Conservation (phyloP, 2,797 vertebrate species). For the Sebastiscus tertius region DNA sequence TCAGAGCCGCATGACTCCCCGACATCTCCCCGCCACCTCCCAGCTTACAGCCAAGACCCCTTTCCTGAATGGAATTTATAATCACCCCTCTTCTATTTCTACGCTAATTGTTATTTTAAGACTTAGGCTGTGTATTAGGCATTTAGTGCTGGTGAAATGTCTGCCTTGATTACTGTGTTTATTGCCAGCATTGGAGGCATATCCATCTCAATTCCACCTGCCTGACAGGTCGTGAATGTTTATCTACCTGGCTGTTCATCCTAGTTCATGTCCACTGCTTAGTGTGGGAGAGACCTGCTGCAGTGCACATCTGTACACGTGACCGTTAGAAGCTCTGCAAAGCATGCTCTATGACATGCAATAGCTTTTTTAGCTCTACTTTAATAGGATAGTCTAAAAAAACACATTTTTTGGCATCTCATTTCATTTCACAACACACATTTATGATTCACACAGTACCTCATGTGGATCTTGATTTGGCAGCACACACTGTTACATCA, state of each 20-base stretch:
- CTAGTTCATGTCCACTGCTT: background rate
- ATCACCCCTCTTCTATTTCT: constrained; percentile 89
- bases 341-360: background rate
- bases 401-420: background rate
- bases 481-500: background rate
- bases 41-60: constrained; percentile 74
- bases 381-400: background rate
- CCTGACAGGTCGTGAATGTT: constrained; percentile 30
- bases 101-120: constrained; percentile 91
- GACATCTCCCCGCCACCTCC: constrained; percentile 63
- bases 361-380: background rate
- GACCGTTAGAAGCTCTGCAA: constrained; percentile 1
- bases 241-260: constrained; percentile 20
- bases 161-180: constrained; percentile 77
- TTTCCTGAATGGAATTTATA: constrained; percentile 95
- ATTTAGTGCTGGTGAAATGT: constrained; percentile 65
- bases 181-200: constrained; percentile 31
- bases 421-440: background rate
- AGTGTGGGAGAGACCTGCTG: background rate
- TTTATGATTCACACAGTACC: background rate
- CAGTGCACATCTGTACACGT: background rate
- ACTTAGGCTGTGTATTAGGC: constrained; percentile 56
- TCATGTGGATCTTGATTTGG: background rate
- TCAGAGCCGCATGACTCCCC: constrained; percentile 72
- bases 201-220: constrained; percentile 38